Evolutionary conservation across 2,113 vertebrate species (phyloP), one percentile per base, ranked within the genome.

Genomic region (Dendropsophus ebraccatus): DNA sequence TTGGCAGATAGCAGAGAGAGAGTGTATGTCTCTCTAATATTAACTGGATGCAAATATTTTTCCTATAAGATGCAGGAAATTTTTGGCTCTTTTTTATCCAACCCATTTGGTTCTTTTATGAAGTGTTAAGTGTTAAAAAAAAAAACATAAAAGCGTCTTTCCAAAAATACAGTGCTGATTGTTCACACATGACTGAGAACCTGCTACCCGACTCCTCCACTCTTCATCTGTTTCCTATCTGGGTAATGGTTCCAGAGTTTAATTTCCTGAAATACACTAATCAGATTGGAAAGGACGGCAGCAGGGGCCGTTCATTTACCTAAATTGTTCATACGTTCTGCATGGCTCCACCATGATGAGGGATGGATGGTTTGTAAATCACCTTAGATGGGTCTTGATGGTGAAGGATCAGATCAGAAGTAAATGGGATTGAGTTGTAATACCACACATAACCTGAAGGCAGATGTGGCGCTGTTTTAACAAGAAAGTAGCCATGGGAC

Each of bases 121-220:
- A 95, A 94, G 94, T 95, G 94, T 93, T 95, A 94, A 95, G 90
- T 92, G 94, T 94, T 94, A 93, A 94, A 65, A n/a, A n/a, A n/a
- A n/a, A n/a, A 95, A 94, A 93, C 91, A 93, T 95, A 91, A 94
- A 94, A 93, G 91, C 87, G 90, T 91, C 90, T 94, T 93, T 92
- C 92, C 92, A 94, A 91, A 94, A 94, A 92, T 93, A 91, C 87
- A 90, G 91, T 88, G 49, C 81, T 94, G 93, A 95, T 95, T 94
- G 91, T 89, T 94, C 92, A 90, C 94, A 95, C 92, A 94, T 95
- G 94, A 92, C 90, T 88, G 81, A 89, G 92, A 92, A 90, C 92
- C 88, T 91, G 90, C 90, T 90, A 83, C 87, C 91, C 89, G 69
- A 90, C 91, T 93, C 83, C 84, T 83, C 87, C n/a, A n/a, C n/a